Evolutionary conservation across 1,140 invertebrate species (phyloP).

Genomic region (Nomia melanderi): DNA sequence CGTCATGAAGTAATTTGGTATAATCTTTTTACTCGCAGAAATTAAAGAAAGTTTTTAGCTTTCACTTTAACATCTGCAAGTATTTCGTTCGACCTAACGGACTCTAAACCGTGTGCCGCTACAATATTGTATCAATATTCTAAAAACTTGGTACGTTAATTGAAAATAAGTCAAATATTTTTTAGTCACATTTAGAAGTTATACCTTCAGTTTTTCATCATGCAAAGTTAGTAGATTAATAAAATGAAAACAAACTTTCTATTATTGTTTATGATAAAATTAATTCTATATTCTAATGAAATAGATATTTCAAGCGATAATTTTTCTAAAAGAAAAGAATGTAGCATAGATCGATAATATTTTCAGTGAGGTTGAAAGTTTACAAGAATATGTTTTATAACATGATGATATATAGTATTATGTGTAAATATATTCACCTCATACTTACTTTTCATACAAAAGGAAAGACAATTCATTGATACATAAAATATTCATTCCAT

Average conservation of each 20-base stretch:
- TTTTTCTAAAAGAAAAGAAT: constrained; percentile 31
- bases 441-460: constrained; percentile 21
- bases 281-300: neutral
- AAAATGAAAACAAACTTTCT: constrained; percentile 5
- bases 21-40: no score
- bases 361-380: constrained; percentile 20
- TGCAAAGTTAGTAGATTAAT: neutral
- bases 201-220: constrained; percentile 3
- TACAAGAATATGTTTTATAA: constrained; percentile 15
- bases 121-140: constrained; percentile 36
- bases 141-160: neutral
- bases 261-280: constrained; percentile 19
- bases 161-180: neutral
- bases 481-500: constrained; percentile 42
- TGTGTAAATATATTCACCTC: constrained; percentile 32
- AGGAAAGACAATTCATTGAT: constrained; percentile 11
- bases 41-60: no score
- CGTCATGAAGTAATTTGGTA: no score
- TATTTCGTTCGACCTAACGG: no score
- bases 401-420: constrained; percentile 50
- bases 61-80: no score
- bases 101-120: no score
- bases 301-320: constrained; percentile 30
- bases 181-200: neutral
- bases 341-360: constrained; percentile 27